Evolutionary conservation across 2,888 invertebrate genomes (phyloP).

Genomic region (Kuschelorhynchus macadamiae): DNA sequence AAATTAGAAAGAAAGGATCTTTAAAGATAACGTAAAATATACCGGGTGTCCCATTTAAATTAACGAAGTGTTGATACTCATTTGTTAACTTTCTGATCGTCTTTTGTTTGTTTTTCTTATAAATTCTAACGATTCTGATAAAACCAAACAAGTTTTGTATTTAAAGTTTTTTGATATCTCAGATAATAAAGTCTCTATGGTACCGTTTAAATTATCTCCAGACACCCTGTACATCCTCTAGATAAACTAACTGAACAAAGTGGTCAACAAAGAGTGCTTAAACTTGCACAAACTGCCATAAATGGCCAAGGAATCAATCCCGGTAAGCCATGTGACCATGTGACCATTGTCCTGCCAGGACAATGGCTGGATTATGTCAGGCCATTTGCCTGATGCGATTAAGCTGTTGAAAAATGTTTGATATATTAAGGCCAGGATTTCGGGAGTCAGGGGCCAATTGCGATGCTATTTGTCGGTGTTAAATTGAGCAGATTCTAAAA

Average conservation of each 20-base stretch:
- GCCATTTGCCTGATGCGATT: constrained; percentile 69
- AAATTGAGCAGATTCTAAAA: constrained; percentile 28
- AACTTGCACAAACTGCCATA: constrained; percentile 39
- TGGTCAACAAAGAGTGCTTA: constrained; percentile 32
- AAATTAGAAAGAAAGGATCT: too few species aligned
- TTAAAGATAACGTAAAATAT: too few species aligned
- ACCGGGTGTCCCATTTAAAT: too few species aligned
- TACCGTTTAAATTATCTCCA: too few species aligned
- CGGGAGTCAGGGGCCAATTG: constrained; percentile 40
- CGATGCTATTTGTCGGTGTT: constrained; percentile 41
- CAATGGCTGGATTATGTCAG: constrained; percentile 65
- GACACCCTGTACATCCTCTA: too few species aligned
- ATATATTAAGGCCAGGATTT: constrained; percentile 59
- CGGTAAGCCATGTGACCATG: constrained; percentile 29
- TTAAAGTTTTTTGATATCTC: too few species aligned
- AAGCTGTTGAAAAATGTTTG: constrained; percentile 67
- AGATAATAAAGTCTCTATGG: too few species aligned
- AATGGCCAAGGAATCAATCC: constrained; percentile 42
- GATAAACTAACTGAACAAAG: not conserved
- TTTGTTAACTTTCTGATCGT: too few species aligned
- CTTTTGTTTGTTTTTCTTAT: too few species aligned
- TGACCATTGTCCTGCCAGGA: constrained; percentile 36
- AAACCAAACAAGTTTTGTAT: too few species aligned
- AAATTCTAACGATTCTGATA: too few species aligned
- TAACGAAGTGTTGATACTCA: too few species aligned